Conservation (phyloP, 1,140 invertebrate genomes). For the Drosophila punjabiensis region DNA sequence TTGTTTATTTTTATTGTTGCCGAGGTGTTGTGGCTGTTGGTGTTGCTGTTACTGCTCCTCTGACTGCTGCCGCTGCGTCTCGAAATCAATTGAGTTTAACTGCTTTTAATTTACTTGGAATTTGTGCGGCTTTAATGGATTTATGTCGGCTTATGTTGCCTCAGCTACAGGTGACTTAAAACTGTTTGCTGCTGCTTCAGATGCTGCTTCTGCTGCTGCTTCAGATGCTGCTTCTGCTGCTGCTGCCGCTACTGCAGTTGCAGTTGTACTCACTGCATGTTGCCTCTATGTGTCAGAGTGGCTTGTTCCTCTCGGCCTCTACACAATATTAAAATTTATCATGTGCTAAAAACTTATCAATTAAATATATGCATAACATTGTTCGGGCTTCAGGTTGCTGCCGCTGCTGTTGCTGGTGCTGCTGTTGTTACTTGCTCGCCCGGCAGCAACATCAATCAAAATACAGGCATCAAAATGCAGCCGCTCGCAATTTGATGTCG, state of each 20-base stretch:
- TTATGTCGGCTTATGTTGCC: slow-evolving; percentile 76
- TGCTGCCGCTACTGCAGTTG: slow-evolving; percentile 12
- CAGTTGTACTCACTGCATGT: slow-evolving; percentile 14
- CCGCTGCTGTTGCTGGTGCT: slow-evolving; percentile 20
- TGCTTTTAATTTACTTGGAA: slow-evolving; percentile 82
- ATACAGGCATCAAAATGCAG: slow-evolving; percentile 67
- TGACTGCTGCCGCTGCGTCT: slow-evolving; percentile 61
- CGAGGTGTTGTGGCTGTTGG: slow-evolving; percentile 61
- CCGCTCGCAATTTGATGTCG: slow-evolving; percentile 72
- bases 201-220: slow-evolving; percentile 28
- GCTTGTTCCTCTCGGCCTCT: slow-evolving; percentile 32
- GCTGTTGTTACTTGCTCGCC: slow-evolving; percentile 27
- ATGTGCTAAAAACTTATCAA: slow-evolving; percentile 85
- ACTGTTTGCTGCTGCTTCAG: slow-evolving; percentile 21
- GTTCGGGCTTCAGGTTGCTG: slow-evolving; percentile 45
- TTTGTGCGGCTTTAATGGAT: slow-evolving; percentile 81
- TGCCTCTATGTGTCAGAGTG: slow-evolving; percentile 8
- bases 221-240: slow-evolving; percentile 23
- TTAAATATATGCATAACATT: slow-evolving; percentile 85
- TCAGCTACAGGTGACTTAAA: slow-evolving; percentile 40
- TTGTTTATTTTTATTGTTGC: slow-evolving; percentile 81
- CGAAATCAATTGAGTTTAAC: slow-evolving; percentile 82
- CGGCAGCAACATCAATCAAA: slow-evolving; percentile 80
- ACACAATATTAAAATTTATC: slow-evolving; percentile 84
- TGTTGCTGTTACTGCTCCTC: slow-evolving; percentile 19